These are phyloP conservation scores for Junonia oenone DNA, from an alignment of 2,888 invertebrate genomes.

Conservation along the genomic window DNA sequence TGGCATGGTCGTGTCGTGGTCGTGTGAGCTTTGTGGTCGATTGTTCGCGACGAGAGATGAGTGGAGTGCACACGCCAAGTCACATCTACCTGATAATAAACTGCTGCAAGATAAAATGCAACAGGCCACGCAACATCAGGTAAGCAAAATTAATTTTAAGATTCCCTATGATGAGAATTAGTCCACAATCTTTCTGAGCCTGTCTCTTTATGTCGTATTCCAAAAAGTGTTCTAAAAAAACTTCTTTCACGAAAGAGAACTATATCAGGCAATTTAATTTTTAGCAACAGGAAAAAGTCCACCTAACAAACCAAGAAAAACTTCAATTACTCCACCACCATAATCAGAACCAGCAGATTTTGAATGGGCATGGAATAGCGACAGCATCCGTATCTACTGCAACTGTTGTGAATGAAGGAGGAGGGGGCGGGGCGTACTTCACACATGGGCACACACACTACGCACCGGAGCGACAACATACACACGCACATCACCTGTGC, in stretches of 20 bases:
- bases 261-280: neutral
- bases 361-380: constrained; percentile 67
- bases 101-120: constrained; percentile 71
- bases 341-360: constrained; percentile 71
- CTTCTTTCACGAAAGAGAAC: too few relatives aligned
- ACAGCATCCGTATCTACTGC: constrained; percentile 68
- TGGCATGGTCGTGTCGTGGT: constrained; percentile 83
- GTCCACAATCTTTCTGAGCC: too few relatives aligned
- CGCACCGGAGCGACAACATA: constrained; percentile 66
- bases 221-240: too few relatives aligned
- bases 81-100: constrained; percentile 81
- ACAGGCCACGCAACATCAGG: constrained; percentile 68
- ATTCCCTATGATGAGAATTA: too few relatives aligned
- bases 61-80: constrained; percentile 87
- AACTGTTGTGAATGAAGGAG: constrained; percentile 64
- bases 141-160: too few relatives aligned
- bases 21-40: constrained; percentile 86
- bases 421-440: constrained; percentile 59
- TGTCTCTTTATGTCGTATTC: too few relatives aligned
- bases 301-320: constrained; percentile 71
- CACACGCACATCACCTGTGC: constrained; percentile 78
- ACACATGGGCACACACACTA: constrained; percentile 72
- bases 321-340: constrained; percentile 69
- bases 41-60: constrained; percentile 86
- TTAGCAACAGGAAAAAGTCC: constrained; percentile 73